Conservation (phyloP, 2,797 vertebrate genomes). For the Pachyuromys duprasi region DNA sequence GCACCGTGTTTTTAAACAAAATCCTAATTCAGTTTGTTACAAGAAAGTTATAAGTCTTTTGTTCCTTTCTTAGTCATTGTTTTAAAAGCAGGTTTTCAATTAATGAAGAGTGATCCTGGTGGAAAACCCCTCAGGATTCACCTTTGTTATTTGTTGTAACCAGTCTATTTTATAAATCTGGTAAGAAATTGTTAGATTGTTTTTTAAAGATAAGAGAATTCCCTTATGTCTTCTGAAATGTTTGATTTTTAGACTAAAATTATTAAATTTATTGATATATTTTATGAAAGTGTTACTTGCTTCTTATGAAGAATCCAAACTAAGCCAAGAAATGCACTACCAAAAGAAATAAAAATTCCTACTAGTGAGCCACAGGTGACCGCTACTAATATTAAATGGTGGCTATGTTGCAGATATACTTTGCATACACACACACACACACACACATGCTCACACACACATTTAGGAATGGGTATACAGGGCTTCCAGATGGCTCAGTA, state of each 20-base stretch:
- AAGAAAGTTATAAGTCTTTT: conserved; percentile 48
- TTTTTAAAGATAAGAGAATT: conserved; percentile 10
- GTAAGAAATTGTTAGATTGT: conserved; percentile 31
- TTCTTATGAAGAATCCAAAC: conserved; percentile 54
- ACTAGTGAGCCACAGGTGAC: neutral
- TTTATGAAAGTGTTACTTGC: conserved; percentile 6
- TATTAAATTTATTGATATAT: conserved; percentile 7
- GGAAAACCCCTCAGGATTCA: neutral
- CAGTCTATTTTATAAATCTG: neutral
- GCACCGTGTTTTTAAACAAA: conserved; percentile 69
- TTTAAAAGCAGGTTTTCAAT: conserved; percentile 14
- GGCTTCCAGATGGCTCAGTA: neutral
- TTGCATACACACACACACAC: neutral
- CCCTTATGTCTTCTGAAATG: neutral
- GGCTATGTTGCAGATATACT: neutral
- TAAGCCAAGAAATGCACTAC: conserved; percentile 6
- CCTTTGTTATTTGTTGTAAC: neutral
- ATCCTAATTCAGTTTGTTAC: conserved; percentile 39
- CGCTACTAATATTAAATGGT: conserved; percentile 19
- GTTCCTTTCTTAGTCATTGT: neutral
- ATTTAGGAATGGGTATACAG: neutral
- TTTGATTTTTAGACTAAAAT: neutral
- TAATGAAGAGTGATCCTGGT: neutral
- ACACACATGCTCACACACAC: no score
- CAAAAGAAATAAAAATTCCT: conserved; percentile 29